These are phyloP conservation scores for Aleadryas rufinucha DNA, from an alignment of 2,113 vertebrate species.

Conservation along the genomic window DNA sequence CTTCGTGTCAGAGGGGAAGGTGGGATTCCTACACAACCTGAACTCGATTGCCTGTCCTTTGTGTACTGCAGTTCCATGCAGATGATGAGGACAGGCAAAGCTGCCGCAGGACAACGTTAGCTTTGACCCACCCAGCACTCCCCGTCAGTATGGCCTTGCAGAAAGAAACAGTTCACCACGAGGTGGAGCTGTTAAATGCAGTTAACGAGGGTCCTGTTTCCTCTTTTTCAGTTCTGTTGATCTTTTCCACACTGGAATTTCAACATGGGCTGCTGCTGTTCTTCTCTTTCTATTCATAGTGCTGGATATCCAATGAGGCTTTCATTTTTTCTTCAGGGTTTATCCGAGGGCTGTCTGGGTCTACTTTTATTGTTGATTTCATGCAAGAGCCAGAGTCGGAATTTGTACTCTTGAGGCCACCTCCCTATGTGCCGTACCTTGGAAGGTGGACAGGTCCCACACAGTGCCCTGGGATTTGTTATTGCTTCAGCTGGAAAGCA, in stretches of 20 bases:
- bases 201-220: not conserved
- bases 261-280: not conserved
- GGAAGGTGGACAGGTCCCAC: not conserved
- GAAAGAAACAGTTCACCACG: not conserved
- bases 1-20: not conserved
- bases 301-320: not conserved
- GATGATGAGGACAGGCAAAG: rapidly evolving
- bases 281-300: not conserved
- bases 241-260: not conserved
- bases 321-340: not conserved
- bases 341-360: not conserved
- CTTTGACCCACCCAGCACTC: not conserved
- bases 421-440: not conserved
- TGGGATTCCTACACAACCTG: not conserved
- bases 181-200: not conserved
- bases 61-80: rapidly evolving
- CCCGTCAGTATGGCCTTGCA: not conserved
- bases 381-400: not conserved
- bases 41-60: not conserved
- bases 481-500: not conserved
- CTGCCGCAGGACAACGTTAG: too few species aligned
- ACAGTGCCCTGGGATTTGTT: not conserved
- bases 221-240: not conserved
- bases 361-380: not conserved
- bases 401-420: not conserved